Evolutionary conservation across 2,797 vertebrate species (phyloP), one percentile per base, ranked within the genome.

Genomic region (Triplophysa bombifrons): DNA sequence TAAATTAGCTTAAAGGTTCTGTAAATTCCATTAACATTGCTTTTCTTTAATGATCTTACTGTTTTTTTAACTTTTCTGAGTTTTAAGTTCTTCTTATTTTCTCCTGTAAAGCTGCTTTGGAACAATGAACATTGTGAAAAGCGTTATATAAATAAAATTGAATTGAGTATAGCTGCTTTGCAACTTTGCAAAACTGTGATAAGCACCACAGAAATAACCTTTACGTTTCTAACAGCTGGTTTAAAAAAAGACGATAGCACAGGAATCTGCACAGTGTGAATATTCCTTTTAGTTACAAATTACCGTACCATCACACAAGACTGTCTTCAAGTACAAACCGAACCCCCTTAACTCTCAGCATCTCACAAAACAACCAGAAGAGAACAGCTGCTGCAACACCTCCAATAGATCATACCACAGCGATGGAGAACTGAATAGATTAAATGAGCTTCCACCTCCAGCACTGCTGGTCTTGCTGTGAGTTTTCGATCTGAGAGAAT

Each of bases 401-500:
- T 84, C 76, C 73, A 30, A 58, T 63, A 76, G 82, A 65, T 75
- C 65, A 74, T 70, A 81, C 20, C 61, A 56, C 60, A 63, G 51
- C 22, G 30, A 34, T 25, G 11, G 41, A 27, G 50, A 64, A 82
- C 67, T 67, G 74, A 80, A 82, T 58, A 82, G 48, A 44, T 68
- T 82, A 71, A 81, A 80, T 77, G 17, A 22, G 76, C 79, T 55
- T 72, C 53, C 25, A 63, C 68, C 72, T 80, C n/a, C 50, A 60
- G 25, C 9, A 53, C 58, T 19, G 71, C 25, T 4, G 41, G 64
- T 71, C 80, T 76, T 58, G 77, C 80, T 68, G 77, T 51, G 80
- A 77, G 77, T 48, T 72, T 85, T 83, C 64, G 64, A 85, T 75
- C 72, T 55, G 30, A 84, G 73, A 79, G 64, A 77, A 58, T 46